Base-by-base conservation (phyloP, 2,113 vertebrate genomes). In the Romanogobio albipinnatus region DNA sequence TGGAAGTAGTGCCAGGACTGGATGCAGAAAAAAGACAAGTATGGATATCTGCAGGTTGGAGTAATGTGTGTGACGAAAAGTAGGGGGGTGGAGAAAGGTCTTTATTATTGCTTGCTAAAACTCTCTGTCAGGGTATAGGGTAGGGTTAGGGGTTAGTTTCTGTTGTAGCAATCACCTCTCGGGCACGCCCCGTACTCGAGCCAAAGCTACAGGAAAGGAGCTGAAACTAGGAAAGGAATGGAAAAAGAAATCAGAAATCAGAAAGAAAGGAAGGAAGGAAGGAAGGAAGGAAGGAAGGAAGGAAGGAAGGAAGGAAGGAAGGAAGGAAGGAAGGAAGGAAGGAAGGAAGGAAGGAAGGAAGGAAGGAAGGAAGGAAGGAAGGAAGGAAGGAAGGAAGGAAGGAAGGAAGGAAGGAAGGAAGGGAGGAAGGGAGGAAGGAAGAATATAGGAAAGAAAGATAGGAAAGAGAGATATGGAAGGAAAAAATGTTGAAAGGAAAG, bases 381-480 rank as follows among this genome's bases (percentile, higher is more conserved):
- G 36, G 5, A 39, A 5, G 5, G 36, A 24, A 5, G 3, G n/a
- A 39, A 1, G 36, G 5, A 39, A 5, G 5, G 36, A 24, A 5
- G 3, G n/a, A 39, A 1, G 36, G 5, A 39, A 5, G 5, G 36
- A 24, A 5, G 3, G n/a, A n/a, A n/a, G n/a, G n/a, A 5, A 64
- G 2, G 64, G 0, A 33, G 2, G 2, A 3, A n/a, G 0, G 8
- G 3, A 59, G 3, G 9, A 4, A 68, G 15, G 2, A 6, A 29
- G 3, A 17, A 17, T 36, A 36, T 36, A 36, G 10, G 26, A 36
- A 68, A 36, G 2, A 13, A 26, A 66, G 15, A 15, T 9, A 19
- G 33, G 33, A 9, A 62, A 9, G 8, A 62, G 7, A 33, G 33
- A 33, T 33, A 29, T 29, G 59, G 7, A 43, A 70, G 33, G 26